These are phyloP conservation scores for Thera obeliscata DNA, from an alignment of 2,888 invertebrate genomes.

Conservation along the genomic window DNA sequence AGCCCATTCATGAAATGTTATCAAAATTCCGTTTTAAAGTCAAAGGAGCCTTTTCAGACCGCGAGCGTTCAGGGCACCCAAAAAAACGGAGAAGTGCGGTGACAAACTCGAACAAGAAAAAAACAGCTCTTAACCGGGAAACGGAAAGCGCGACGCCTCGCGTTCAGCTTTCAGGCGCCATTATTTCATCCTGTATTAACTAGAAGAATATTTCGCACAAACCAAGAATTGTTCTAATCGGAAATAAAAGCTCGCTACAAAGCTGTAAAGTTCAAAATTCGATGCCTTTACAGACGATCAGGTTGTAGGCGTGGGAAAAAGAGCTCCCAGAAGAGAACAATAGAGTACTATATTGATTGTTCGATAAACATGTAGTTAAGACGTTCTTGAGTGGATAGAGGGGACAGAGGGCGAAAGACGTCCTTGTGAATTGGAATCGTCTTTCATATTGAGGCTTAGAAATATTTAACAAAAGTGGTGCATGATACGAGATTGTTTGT, in stretches of 20 bases:
- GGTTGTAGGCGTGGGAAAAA: constrained; percentile 44
- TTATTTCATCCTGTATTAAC: constrained; percentile 70
- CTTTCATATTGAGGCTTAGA: constrained; percentile 66
- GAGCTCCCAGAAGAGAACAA: constrained; percentile 50
- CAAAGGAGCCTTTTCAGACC: constrained; percentile 51
- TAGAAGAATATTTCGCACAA: constrained; percentile 54
- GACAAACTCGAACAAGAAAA: constrained; percentile 60
- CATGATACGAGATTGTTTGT: constrained; percentile 50
- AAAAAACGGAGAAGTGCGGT: constrained; percentile 54
- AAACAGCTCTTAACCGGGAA: constrained; percentile 62
- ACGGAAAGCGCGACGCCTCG: constrained; percentile 65
- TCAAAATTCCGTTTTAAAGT: constrained; percentile 55
- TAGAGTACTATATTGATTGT: constrained; percentile 60
- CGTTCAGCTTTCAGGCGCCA: constrained; percentile 71
- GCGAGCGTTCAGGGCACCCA: constrained; percentile 51
- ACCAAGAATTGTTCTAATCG: constrained; percentile 49
- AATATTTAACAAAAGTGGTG: constrained; percentile 56
- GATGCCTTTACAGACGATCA: constrained; percentile 49
- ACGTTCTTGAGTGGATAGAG: constrained; percentile 45
- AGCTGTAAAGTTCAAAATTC: constrained; percentile 63
- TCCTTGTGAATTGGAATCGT: constrained; percentile 62
- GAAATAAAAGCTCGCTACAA: constrained; percentile 53
- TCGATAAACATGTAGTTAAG: constrained; percentile 49
- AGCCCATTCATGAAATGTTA: constrained; percentile 42
- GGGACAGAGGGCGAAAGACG: constrained; percentile 50